These are phyloP conservation scores for Physeter macrocephalus DNA, from an alignment of 2,113 vertebrate species.

Conservation along the genomic window DNA sequence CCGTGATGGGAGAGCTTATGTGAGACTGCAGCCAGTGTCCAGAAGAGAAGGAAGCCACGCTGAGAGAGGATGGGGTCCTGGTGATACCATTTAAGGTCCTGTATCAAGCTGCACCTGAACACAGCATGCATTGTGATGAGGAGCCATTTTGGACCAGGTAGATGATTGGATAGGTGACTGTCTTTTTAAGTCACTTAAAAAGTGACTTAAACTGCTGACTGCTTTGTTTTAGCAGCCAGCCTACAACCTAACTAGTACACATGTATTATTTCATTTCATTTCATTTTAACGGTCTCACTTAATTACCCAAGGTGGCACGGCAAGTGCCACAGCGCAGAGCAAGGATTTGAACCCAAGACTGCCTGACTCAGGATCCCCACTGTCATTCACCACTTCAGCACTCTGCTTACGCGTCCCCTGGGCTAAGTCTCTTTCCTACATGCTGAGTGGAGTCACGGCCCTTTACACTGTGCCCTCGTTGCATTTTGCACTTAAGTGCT, in stretches of 20 bases:
- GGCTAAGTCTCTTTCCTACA: background rate
- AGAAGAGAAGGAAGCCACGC: background rate
- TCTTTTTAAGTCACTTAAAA: background rate
- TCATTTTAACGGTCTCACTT: background rate
- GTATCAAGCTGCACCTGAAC: background rate
- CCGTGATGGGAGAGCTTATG: background rate
- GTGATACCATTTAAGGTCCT: background rate
- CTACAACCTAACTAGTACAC: background rate
- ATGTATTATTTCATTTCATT: background rate
- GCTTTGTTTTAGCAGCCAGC: background rate
- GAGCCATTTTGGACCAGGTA: background rate
- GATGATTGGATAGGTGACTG: background rate
- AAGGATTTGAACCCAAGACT: background rate
- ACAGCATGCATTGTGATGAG: background rate
- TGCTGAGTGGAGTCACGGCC: background rate
- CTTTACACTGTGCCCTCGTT: background rate
- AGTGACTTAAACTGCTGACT: too few species aligned
- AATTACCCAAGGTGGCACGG: background rate
- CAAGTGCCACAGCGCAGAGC: background rate
- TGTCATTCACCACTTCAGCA: background rate
- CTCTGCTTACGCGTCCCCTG: background rate
- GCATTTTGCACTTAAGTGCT: background rate
- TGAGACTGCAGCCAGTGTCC: background rate
- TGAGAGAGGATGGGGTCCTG: background rate
- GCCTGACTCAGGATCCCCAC: background rate